Base-by-base conservation (phyloP, 1,140 invertebrate genomes). In the Drosophila lacertosa region DNA sequence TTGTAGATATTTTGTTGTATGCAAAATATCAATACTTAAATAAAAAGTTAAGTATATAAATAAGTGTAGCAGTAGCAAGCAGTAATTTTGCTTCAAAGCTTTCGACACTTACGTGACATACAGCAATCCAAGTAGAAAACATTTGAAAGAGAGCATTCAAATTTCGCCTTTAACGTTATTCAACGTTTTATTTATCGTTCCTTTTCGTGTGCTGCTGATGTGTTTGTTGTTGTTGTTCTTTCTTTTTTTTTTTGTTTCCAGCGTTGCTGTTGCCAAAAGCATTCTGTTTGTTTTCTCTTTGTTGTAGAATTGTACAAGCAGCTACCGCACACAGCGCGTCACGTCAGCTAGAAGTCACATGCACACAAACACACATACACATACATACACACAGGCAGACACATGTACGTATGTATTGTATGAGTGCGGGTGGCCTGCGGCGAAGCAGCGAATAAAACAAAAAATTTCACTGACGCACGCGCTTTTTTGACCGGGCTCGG, bases 401-500 rank as follows among this genome's bases (percentile, higher is more conserved):
- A 35, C 32, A 35, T 65, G 24, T 44, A 42, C 54, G 32, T 40
- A 24, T 66, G 51, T 39, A 24, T 60, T 54, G 42, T 39, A 13
- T 32, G 58, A 66, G 53, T 62, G 79, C 78, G 78, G 78, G 78
- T 81, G 78, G 78, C 55, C 78, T 59, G 60, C 58, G n/a, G 35
- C 22, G 32, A 5, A 53, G 37, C 15, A 59, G 37, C 26, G 66
- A 57, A 35, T 29, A 15, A 57, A 65, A 55, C 13, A 26, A 76
- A 77, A 84, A 63, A 74, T 84, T 79, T 83, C 72, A 79, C 81
- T 84, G 80, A 82, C 74, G 80, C 79, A 86, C 74, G 75, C 74
- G 40, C 42, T 86, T 79, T 74, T 74, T 60, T 54, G 48, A 48
- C 33, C 51, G 63, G 32, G 29, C 45, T 22, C 70, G 50, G 42